Percentiles rank a stretch among this genome's conserved stretches.
phyloP scores from a whole-genome alignment of 2,113 vertebrate species.

The Procavia capensis region DNA sequence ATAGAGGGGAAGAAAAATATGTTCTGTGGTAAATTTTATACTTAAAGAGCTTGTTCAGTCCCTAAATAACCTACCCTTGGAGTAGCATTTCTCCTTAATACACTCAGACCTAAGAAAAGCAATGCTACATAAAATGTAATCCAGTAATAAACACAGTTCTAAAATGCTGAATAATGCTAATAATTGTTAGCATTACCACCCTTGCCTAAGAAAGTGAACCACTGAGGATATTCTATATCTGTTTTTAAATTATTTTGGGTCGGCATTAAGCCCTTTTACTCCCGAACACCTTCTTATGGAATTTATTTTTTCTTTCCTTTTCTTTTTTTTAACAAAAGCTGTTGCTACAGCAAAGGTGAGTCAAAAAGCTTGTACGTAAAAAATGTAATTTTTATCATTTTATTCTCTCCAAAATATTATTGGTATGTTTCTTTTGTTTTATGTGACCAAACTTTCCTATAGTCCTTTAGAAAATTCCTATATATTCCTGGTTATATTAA shows the following conservation, averaged over 20 bases:
- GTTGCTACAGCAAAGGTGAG: neutral
- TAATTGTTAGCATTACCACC: neutral
- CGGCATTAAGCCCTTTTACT: neutral
- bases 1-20: constrained; percentile 39
- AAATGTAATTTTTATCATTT: constrained; percentile 46
- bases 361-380: neutral
- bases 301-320: neutral
- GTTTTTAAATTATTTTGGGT: constrained; percentile 46
- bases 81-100: constrained; percentile 57
- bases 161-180: constrained; percentile 28
- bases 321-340: constrained; percentile 29
- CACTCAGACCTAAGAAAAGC: constrained; percentile 31
- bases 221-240: neutral
- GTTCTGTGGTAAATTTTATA: constrained; percentile 9
- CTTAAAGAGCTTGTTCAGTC: neutral
- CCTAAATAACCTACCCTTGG: neutral
- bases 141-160: neutral
- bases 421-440: neutral
- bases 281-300: constrained; percentile 6
- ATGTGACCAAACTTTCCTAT: constrained; percentile 42
- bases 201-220: neutral
- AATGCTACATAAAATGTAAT: neutral
- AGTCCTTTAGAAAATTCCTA: constrained; percentile 45
- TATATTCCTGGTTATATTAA: constrained; percentile 50
- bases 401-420: constrained; percentile 37